Percentiles rank a stretch among this genome's conserved stretches.
Evolutionary conservation across 1,140 invertebrate genomes (phyloP).

Genomic region (Amyelois transitella): DNA sequence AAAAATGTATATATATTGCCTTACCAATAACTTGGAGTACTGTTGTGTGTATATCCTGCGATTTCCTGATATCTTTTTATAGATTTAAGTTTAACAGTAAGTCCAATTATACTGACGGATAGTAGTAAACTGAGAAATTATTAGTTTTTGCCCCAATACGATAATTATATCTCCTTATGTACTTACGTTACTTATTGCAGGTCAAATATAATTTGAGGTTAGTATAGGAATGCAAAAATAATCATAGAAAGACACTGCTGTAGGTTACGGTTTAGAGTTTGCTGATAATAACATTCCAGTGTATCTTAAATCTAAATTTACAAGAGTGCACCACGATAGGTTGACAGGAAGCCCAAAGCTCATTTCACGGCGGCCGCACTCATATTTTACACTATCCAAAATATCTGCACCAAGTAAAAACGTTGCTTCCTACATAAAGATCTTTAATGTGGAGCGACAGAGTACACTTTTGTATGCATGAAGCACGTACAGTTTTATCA

Average conservation of each 20-base stretch:
- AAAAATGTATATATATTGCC: too few species aligned
- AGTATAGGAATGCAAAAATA: too few species aligned
- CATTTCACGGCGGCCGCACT: slow-evolving; percentile 60
- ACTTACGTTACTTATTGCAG: too few species aligned
- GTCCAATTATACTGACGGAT: too few species aligned
- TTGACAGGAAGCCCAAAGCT: slow-evolving; percentile 52
- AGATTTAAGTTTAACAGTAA: too few species aligned
- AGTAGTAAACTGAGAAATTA: too few species aligned
- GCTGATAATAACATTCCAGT: not conserved
- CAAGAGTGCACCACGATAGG: slow-evolving; percentile 40
- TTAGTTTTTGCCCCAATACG: too few species aligned
- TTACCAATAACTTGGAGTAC: too few species aligned
- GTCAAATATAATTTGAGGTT: too few species aligned
- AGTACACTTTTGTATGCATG: slow-evolving; percentile 29
- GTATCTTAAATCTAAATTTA: slow-evolving; percentile 17
- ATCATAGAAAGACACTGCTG: not conserved
- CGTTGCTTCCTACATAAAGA: slow-evolving; percentile 24
- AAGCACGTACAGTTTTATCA: slow-evolving; percentile 17
- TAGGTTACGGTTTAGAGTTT: not conserved
- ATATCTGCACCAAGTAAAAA: slow-evolving; percentile 36
- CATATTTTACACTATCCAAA: slow-evolving; percentile 61
- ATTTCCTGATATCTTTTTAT: too few species aligned
- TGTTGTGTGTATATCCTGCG: too few species aligned
- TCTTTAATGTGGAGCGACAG: slow-evolving; percentile 31
- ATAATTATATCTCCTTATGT: too few species aligned